Conservation (phyloP, 2,888 invertebrate species). For the Dusona sp. region DNA sequence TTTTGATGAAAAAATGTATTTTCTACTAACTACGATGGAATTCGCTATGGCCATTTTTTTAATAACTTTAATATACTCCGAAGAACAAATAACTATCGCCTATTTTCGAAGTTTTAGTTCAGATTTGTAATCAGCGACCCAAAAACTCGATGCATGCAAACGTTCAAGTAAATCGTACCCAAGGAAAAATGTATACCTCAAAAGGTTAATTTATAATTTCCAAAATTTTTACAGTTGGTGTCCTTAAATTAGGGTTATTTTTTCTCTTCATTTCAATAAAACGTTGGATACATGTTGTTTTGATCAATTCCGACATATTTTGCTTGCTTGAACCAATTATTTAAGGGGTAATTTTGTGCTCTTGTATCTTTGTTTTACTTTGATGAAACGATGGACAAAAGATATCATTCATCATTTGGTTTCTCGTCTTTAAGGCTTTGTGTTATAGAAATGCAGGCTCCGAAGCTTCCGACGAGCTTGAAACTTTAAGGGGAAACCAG, state of each 20-base stretch:
- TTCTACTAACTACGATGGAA: too few species aligned
- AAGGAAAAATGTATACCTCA: too few species aligned
- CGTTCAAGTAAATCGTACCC: too few species aligned
- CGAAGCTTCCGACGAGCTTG: constrained; percentile 26
- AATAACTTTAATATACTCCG: too few species aligned
- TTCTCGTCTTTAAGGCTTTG: constrained; percentile 55
- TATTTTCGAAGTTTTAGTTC: too few species aligned
- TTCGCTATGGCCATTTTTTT: too few species aligned
- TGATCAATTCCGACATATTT: background rate
- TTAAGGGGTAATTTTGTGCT: background rate
- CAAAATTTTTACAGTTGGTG: background rate
- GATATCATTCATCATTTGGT: constrained; percentile 17
- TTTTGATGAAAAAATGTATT: too few species aligned
- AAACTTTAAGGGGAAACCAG: constrained; percentile 48
- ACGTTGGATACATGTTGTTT: background rate
- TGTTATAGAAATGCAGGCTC: constrained; percentile 3
- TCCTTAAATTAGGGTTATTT: background rate
- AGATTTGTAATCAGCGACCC: too few species aligned
- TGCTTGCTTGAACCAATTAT: background rate
- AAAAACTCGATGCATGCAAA: too few species aligned
- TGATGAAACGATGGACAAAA: constrained; percentile 9
- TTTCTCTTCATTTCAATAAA: background rate
- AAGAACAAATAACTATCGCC: too few species aligned
- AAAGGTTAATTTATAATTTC: background rate
- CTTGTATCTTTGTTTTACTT: background rate